Base-by-base conservation (phyloP, 2,797 vertebrate genomes). In the Chaetophractus vellerosus region DNA sequence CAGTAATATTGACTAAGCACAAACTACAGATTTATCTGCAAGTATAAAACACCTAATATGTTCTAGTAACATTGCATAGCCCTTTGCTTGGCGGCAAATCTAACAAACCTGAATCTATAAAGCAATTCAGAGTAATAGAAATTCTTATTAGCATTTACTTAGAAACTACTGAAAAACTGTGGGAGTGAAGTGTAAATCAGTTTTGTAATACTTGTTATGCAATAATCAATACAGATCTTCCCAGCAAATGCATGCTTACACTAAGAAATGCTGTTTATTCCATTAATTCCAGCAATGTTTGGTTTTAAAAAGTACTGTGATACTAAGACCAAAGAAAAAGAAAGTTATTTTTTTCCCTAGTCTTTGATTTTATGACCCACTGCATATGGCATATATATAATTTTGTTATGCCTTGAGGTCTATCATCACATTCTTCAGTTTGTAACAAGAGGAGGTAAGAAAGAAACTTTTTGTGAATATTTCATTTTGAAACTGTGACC, bases 151-250 rank as follows among this genome's bases (percentile, higher is more conserved):
- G 9, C 24, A 59, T 93, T 94, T 96, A 88, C 66, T 38, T 90
- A 52, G 33, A 57, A 11, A 78, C 48, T 72, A 92, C 41, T 87
- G 41, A 50, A 89, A 57, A 50, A 11, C 59, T 69, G 16, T 48
- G 78, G 79, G 63, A 96, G 76, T 82, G 52, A 94, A 71, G 72
- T n/a, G 41, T 61, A 96, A 90, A 93, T 97, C 86, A 82, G 15
- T 82, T 97, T 94, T 97, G 72, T 92, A 93, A 87, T 0, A 31
- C 23, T 69, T 61, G 55, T 61, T 90, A 96, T 96, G 33, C 91
- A 92, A 95, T 95, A 97, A 98, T 98, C 97, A 95, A 93, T 96
- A 93, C 10, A 52, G 81, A 83, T 96, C 97, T 98, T 98, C 74
- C 82, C 89, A 91, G 21, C 57, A 84, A 78, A 92, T 91, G 66